Evolutionary conservation across 2,888 invertebrate species (phyloP), one percentile per base, ranked within the genome.

Genomic region (Lithophane socia): DNA sequence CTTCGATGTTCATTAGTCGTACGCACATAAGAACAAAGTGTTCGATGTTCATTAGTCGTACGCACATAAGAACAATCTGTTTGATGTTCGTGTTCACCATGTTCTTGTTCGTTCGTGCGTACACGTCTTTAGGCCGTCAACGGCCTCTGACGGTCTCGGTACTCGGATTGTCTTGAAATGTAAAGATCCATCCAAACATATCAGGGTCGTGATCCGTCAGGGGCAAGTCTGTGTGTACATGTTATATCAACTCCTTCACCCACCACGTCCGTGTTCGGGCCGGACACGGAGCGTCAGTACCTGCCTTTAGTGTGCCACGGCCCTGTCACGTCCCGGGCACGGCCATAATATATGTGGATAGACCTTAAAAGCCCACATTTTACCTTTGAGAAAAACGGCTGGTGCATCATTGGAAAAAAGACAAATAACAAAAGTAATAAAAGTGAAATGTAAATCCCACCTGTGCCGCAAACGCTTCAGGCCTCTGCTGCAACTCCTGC

Each of bases 401-500:
- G 58, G 24, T 58, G 7, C 13, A 24, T 24, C 12, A 58, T 58
- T 58, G 24, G n/a, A 13, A 24, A 58, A 58, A 58, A 13, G 8
- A 24, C 12, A n/a, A n/a, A n/a, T 12, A 1, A 12, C n/a, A 12
- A 58, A 56, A 58, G 24, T 24, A 13, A 56, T 56, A 56, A 4
- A 49, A 74, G 37, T 74, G 29, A 54, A 56, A 63, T 9, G 24
- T 18, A 10, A 61, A 65, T 60, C 71, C 58, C 47, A 94, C 95
- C 92, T 94, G 93, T 10, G 92, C 91, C 68, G 90, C 89, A 77
- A 92, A 94, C 56, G 88, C 90, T 63, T 94, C 95, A 42, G 94
- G 94, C 90, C 94, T 92, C 84, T 93, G 94, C 82, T 92, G 93
- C 87, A 93, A 84, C 75, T 95, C 95, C 68, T 91, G 94, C 24